Evolutionary conservation across 2,888 invertebrate species (phyloP).

Genomic region (Campoplex capitator): DNA sequence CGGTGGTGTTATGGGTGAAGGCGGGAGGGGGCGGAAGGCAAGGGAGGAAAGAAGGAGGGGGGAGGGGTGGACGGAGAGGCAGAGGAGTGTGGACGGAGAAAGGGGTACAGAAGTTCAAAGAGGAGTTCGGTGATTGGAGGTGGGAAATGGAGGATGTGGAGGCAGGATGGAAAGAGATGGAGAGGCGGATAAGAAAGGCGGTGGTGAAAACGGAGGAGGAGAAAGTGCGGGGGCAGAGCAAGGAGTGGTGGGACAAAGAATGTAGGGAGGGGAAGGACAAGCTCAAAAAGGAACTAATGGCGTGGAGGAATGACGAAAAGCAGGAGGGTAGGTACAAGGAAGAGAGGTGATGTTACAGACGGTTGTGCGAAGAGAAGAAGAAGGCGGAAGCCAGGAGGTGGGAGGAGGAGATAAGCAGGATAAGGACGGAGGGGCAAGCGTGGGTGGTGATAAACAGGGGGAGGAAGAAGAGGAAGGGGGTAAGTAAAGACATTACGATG

Average conservation of each 20-base stretch:
- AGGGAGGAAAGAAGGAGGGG: background rate
- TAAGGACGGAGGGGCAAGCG: background rate
- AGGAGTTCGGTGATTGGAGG: background rate
- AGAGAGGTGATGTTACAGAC: constrained; percentile 24
- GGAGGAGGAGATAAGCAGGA: background rate
- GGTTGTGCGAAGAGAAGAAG: constrained; percentile 26
- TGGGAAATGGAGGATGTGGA: background rate
- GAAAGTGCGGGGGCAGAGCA: background rate
- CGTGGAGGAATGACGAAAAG: background rate
- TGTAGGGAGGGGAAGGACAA: background rate
- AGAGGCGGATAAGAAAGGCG: background rate
- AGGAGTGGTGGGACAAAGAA: constrained; percentile 10
- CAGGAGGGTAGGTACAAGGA: background rate
- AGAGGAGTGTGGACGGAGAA: background rate
- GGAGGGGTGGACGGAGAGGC: constrained; percentile 8
- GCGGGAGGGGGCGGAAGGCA: constrained; percentile 1
- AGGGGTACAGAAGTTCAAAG: background rate
- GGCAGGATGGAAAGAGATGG: background rate
- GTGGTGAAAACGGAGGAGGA: constrained; percentile 27
- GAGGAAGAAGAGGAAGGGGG: background rate
- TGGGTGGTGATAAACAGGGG: constrained; percentile 27
- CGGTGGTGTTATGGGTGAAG: background rate
- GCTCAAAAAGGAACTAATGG: background rate
- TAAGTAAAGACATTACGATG: background rate
- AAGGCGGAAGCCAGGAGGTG: background rate